Evolutionary conservation across 2,888 invertebrate genomes (phyloP).

Genomic region (Plebejus melissa): DNA sequence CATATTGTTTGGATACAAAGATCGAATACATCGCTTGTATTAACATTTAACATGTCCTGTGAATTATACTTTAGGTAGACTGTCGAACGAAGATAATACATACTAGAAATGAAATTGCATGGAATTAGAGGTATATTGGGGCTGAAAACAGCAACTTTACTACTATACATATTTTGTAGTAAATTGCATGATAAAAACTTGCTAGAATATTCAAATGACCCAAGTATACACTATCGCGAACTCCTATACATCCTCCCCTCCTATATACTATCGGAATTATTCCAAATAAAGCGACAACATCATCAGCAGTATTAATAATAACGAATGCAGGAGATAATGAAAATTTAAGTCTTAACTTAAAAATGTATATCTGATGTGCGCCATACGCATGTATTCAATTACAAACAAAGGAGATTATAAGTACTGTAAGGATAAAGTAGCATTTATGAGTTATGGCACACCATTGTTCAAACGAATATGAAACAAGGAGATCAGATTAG

Average conservation of each 20-base stretch:
- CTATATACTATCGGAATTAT: too few relatives aligned
- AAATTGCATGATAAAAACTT: too few relatives aligned
- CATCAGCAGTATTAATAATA: too few relatives aligned
- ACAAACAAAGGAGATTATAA: background rate
- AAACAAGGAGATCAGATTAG: slow-evolving; percentile 53
- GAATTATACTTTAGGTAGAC: background rate
- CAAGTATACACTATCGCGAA: too few relatives aligned
- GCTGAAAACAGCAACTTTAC: too few relatives aligned
- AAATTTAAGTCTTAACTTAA: background rate
- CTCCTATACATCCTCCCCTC: too few relatives aligned
- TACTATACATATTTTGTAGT: too few relatives aligned
- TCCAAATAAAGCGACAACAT: too few relatives aligned
- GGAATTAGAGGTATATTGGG: too few relatives aligned
- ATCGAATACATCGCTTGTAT: slow-evolving; percentile 12
- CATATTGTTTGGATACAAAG: slow-evolving; percentile 30
- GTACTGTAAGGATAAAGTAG: background rate
- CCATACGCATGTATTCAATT: background rate
- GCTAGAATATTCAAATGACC: too few relatives aligned
- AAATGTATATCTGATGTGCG: background rate
- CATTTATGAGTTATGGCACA: slow-evolving; percentile 35
- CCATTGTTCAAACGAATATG: slow-evolving; percentile 50
- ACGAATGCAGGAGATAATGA: too few relatives aligned
- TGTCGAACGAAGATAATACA: background rate
- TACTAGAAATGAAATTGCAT: background rate
- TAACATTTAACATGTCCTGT: background rate